Percentiles rank a stretch among this genome's conserved stretches.
Evolutionary conservation across 2,888 invertebrate genomes (phyloP).

Genomic region (Alviniconcha strummeri): DNA sequence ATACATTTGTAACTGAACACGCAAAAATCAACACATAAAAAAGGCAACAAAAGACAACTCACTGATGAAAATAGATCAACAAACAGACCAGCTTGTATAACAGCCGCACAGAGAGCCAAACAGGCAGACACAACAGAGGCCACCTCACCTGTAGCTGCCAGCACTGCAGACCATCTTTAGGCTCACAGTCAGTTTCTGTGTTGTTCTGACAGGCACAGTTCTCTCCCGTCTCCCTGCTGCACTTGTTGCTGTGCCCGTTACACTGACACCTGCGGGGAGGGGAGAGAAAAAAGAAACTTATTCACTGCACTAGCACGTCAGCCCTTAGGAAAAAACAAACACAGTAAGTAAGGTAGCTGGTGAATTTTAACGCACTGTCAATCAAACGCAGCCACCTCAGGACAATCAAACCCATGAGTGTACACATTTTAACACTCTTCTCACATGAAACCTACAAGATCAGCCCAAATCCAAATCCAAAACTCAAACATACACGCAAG

Average conservation of each 20-base stretch:
- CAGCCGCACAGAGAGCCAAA: no score
- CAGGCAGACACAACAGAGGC: not conserved
- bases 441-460: no score
- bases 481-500: no score
- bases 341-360: not conserved
- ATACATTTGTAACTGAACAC: no score
- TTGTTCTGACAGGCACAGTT: conserved; percentile 96
- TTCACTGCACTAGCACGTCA: no score
- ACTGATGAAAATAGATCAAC: no score
- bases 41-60: no score
- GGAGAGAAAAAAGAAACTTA: no score
- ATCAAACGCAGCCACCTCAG: not conserved
- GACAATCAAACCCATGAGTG: not conserved
- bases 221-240: conserved; percentile 92
- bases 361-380: not conserved
- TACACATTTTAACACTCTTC: no score
- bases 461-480: no score
- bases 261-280: conserved; percentile 83
- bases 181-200: conserved; percentile 81
- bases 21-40: no score
- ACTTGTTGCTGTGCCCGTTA: conserved; percentile 93
- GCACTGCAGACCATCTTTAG: conserved; percentile 58
- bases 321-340: not conserved
- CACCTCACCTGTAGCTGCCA: conserved; percentile 68
- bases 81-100: no score